Conservation (phyloP, 2,888 invertebrate species). For the Plebejus anna region DNA sequence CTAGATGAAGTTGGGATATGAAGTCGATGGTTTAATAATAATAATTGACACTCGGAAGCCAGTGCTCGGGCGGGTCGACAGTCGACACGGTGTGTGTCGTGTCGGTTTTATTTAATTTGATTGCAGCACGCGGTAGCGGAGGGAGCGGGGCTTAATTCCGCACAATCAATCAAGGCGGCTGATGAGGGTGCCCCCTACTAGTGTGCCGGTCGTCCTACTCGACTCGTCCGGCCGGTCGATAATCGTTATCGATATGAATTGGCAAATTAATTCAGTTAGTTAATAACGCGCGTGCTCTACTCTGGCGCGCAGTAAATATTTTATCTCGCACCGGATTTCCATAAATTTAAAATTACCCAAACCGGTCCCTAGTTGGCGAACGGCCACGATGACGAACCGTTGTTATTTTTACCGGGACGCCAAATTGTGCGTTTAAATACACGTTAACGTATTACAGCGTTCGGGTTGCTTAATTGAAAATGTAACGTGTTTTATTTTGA, state of each 20-base stretch:
- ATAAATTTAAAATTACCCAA: conserved; percentile 64
- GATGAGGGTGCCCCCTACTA: conserved; percentile 60
- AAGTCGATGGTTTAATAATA: background rate
- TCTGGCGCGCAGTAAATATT: conserved; percentile 42
- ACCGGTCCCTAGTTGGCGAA: conserved; percentile 59
- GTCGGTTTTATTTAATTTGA: conserved; percentile 8
- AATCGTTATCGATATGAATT: conserved; percentile 50
- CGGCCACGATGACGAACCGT: conserved; percentile 51
- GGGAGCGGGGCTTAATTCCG: conserved; percentile 61
- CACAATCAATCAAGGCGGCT: conserved; percentile 69
- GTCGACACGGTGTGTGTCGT: background rate
- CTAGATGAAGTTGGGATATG: background rate
- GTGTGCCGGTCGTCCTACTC: conserved; percentile 54
- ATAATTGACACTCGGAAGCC: background rate
- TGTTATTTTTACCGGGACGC: conserved; percentile 39
- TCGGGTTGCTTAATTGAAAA: background rate
- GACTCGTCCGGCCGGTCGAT: conserved; percentile 53
- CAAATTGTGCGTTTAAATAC: conserved; percentile 32
- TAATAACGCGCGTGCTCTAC: conserved; percentile 45
- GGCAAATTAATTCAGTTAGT: conserved; percentile 53
- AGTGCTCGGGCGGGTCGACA: background rate
- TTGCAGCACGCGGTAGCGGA: conserved; percentile 36
- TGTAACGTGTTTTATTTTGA: background rate
- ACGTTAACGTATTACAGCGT: conserved; percentile 11
- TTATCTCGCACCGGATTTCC: conserved; percentile 63